phyloP scores from a whole-genome alignment of 1,140 invertebrate genomes.

The Olivierus martensii region DNA sequence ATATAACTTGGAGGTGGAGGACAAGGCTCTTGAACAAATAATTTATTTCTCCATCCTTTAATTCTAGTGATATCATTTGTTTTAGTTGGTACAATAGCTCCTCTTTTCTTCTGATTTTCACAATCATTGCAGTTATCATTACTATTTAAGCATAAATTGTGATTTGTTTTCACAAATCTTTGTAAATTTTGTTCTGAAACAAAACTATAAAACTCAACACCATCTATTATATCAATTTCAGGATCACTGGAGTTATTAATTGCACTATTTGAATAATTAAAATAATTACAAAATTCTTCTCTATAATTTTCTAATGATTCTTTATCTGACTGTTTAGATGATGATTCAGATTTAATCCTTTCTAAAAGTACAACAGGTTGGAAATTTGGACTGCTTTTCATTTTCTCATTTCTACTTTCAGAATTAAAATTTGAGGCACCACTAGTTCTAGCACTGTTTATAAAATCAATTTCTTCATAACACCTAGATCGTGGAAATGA shows the following conservation, averaged over 20 bases:
- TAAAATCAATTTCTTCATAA: not conserved
- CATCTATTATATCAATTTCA: conserved; percentile 19
- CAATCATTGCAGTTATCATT: not conserved
- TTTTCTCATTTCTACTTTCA: not conserved
- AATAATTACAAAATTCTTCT: no score
- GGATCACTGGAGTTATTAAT: not conserved
- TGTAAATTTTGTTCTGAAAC: conserved; percentile 14
- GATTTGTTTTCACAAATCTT: not conserved
- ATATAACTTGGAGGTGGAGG: no score
- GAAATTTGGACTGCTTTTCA: not conserved
- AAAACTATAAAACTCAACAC: conserved; percentile 20
- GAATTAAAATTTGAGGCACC: not conserved
- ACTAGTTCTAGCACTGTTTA: not conserved
- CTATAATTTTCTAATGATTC: no score
- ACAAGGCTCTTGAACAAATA: conserved; percentile 5
- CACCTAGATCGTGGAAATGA: not conserved
- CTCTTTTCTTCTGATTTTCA: no score
- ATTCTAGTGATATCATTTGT: conserved; percentile 19
- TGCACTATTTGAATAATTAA: no score
- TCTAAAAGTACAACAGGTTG: not conserved
- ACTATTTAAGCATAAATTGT: not conserved
- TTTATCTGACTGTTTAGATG: not conserved
- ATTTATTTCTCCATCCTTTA: conserved; percentile 19
- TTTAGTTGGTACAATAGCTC: conserved; percentile 17
- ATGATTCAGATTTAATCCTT: not conserved